These are phyloP conservation scores for Steatornis caripensis DNA, from an alignment of 2,113 vertebrate genomes.

Conservation along the genomic window DNA sequence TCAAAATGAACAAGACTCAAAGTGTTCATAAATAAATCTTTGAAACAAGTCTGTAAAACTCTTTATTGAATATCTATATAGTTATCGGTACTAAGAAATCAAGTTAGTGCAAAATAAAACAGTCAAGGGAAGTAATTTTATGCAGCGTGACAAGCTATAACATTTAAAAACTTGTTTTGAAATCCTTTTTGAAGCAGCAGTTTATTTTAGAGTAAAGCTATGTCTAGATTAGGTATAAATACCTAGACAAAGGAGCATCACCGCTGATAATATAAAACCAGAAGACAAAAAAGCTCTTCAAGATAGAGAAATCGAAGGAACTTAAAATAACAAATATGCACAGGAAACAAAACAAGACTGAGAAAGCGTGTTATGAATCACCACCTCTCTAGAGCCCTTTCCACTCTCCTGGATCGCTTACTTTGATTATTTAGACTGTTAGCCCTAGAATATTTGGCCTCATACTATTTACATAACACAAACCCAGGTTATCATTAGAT, in stretches of 20 bases:
- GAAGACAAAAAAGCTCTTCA: not conserved
- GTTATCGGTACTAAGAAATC: not conserved
- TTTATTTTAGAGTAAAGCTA: not conserved
- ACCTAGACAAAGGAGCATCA: not conserved
- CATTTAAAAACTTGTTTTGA: not conserved
- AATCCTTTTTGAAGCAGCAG: not conserved
- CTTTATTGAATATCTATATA: not conserved
- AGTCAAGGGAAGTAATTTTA: not conserved
- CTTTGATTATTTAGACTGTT: not conserved
- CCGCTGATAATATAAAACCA: not conserved
- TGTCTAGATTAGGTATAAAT: not conserved
- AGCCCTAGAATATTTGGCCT: not conserved
- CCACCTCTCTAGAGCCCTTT: not conserved
- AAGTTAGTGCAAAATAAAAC: not conserved
- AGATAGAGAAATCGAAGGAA: not conserved
- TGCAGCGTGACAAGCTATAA: not conserved
- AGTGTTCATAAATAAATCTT: not conserved
- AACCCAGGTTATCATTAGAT: not conserved
- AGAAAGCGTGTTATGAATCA: slow-evolving; percentile 31
- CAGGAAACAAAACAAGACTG: slow-evolving; percentile 51
- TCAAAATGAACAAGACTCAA: not conserved
- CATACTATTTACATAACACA: not conserved
- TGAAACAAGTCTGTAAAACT: not conserved
- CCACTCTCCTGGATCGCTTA: not conserved
- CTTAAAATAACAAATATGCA: slow-evolving; percentile 18